Evolutionary conservation across 1,140 invertebrate genomes (phyloP), one percentile per base, ranked within the genome.

Genomic region (Drosophila tristis): DNA sequence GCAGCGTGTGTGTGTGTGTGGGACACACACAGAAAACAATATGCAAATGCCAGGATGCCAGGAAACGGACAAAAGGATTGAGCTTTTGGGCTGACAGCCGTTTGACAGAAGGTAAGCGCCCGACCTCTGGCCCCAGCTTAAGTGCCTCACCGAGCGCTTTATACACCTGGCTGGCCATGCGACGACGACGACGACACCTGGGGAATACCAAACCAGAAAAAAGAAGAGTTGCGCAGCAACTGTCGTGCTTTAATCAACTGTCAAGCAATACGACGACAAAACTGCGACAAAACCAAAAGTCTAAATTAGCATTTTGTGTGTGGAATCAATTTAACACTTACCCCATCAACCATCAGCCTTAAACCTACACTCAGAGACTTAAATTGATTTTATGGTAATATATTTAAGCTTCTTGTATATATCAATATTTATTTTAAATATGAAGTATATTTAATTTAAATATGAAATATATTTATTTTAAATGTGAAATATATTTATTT

Each of bases 51-150:
- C 39, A 39, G 63, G 42, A 35, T 39, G 23, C 58, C 53, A 56
- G 31, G 43, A 61, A 76, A 47, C 62, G 73, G 73, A 76, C 73
- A 76, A 76, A 76, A 76, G 72, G 73, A 75, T 76, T 76, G 63
- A 42, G 74, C 73, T 55, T 13, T 53, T 26, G 62, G 65, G 54
- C 54, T 78, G 74, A 78, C 74, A 78, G 65, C 48, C 65, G 48
- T 57, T 78, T 78, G 74, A 78, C 74, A 78, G 67, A 67, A 50
- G 56, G 64, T 15, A 74, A 49, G 71, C 51, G 51, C 72, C 72
- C 48, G 49, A 74, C 64, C 72, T 74, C 48, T 74, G 55, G 72
- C 73, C 62, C 35, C 43, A 11, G 64, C 65, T 59, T 71, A 71
- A 77, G 74, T 77, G 74, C 54, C 74, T 57, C 57, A 48, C 59